Conservation (phyloP, 2,113 vertebrate genomes). For the Athene noctua region DNA sequence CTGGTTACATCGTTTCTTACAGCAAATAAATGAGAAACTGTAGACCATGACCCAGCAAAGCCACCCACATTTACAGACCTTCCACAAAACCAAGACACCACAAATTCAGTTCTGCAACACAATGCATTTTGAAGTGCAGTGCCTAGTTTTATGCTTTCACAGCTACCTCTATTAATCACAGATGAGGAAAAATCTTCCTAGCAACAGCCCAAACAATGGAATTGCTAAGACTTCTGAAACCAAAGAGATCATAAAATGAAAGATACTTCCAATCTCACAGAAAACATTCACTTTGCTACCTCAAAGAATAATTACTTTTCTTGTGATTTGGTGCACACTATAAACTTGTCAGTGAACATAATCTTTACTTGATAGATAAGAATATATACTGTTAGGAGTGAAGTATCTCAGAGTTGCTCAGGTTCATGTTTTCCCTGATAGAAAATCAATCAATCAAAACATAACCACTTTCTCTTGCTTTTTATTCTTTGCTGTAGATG, state of each 20-base stretch:
- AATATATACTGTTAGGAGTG: neutral
- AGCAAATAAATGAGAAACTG: neutral
- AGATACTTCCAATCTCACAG: neutral
- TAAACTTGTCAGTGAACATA: neutral
- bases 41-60: neutral
- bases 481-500: neutral
- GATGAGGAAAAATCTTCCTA: neutral
- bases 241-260: neutral
- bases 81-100: neutral
- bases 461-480: neutral
- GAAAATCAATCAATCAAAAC: neutral
- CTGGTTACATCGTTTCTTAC: neutral
- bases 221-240: neutral
- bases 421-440: neutral
- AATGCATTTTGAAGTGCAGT: neutral
- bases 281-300: neutral
- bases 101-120: neutral
- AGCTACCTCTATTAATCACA: conserved; percentile 18
- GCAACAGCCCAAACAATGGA: conserved; percentile 54
- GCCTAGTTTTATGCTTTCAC: neutral
- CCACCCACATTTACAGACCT: neutral
- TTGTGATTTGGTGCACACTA: neutral
- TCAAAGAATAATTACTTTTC: neutral
- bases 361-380: neutral
- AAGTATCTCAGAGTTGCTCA: neutral